Conservation (phyloP, 1,140 invertebrate species). For the Acyrthosiphon pisum region DNA sequence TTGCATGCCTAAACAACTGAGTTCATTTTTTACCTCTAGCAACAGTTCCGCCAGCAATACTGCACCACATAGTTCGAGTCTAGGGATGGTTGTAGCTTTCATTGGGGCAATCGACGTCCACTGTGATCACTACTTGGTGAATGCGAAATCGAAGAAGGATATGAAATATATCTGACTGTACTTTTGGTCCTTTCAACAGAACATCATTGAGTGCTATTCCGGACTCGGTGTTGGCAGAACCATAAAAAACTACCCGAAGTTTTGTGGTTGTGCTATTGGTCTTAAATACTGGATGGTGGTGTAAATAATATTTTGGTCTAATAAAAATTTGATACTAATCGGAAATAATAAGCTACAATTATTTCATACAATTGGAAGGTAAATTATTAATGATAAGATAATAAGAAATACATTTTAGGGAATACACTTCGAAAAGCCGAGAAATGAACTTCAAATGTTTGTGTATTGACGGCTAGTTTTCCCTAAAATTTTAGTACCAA, state of each 20-base stretch:
- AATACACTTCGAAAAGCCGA: too few relatives aligned
- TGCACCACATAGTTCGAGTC: slow-evolving; percentile 56
- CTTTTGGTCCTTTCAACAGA: slow-evolving; percentile 60
- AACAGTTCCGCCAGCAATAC: too few relatives aligned
- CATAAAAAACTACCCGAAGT: slow-evolving; percentile 63
- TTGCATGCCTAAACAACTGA: too few relatives aligned
- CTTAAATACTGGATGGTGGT: slow-evolving; percentile 58
- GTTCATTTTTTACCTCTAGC: too few relatives aligned
- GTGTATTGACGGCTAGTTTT: too few relatives aligned
- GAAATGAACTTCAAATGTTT: too few relatives aligned
- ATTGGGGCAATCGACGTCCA: slow-evolving; percentile 58
- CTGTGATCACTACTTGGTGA: slow-evolving; percentile 57
- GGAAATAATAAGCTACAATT: too few relatives aligned
- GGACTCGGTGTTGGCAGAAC: slow-evolving; percentile 59
- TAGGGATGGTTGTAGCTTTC: slow-evolving; percentile 63
- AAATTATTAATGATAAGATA: too few relatives aligned
- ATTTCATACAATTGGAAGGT: too few relatives aligned
- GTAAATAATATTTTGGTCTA: neutral
- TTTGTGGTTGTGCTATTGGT: slow-evolving; percentile 61
- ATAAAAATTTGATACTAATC: too few relatives aligned
- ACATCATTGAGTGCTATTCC: slow-evolving; percentile 61
- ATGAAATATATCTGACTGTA: slow-evolving; percentile 60
- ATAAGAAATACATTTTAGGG: too few relatives aligned
- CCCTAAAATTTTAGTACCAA: too few relatives aligned
- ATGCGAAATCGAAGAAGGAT: slow-evolving; percentile 60